Percentiles rank a stretch among this genome's conserved stretches.
Evolutionary conservation across 1,140 invertebrate species (phyloP).

Genomic region (Conus ventricosus): DNA sequence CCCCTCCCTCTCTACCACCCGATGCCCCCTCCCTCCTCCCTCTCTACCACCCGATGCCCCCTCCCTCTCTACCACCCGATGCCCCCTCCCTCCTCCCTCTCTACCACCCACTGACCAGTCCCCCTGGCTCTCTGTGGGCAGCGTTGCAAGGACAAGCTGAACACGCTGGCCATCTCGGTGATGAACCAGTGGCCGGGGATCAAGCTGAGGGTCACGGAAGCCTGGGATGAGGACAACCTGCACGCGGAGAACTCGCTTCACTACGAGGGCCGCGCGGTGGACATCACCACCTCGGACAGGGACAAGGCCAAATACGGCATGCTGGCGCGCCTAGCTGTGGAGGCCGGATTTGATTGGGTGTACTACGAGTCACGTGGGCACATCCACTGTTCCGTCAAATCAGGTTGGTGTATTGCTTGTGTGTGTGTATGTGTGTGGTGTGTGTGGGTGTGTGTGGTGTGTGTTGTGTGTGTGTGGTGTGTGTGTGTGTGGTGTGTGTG

Average conservation of each 20-base stretch:
- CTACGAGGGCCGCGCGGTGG: constrained; percentile 92
- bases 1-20: no score
- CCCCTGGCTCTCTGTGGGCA: constrained; percentile 76
- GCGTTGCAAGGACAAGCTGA: constrained; percentile 96
- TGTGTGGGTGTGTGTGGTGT: no score
- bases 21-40: no score
- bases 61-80: no score
- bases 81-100: no score
- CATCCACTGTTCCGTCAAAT: constrained; percentile 98
- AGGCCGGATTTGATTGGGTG: constrained; percentile 99
- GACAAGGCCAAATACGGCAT: constrained; percentile 95
- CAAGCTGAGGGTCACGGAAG: constrained; percentile 92
- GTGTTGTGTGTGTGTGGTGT: no score
- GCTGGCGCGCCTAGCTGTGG: constrained; percentile 94
- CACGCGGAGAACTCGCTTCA: constrained; percentile 89
- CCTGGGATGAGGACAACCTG: constrained; percentile 92
- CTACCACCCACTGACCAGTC: not conserved
- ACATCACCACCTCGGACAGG: constrained; percentile 94
- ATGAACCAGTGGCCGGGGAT: constrained; percentile 98
- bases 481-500: no score
- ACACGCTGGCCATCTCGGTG: constrained; percentile 94
- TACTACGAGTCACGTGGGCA: constrained; percentile 95
- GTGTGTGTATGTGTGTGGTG: no score
- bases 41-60: no score
- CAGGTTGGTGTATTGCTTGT: constrained; percentile 82